Evolutionary conservation across 2,888 invertebrate species (phyloP).

Genomic region (Odontocolon sp.): DNA sequence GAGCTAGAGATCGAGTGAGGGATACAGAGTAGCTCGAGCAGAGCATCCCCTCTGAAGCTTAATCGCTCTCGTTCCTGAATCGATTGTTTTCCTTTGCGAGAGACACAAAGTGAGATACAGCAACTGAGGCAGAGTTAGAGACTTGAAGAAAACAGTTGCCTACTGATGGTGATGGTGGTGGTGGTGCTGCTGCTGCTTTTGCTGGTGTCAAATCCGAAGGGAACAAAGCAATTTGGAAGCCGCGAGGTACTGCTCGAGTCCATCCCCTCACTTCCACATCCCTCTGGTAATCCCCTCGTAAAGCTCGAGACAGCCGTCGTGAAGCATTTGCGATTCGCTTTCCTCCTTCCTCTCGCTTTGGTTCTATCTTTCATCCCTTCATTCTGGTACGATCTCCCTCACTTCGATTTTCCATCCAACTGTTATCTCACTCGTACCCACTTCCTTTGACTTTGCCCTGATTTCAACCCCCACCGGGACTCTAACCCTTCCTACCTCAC

Average conservation of each 20-base stretch:
- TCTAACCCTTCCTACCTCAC: conserved; percentile 8
- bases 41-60: conserved; percentile 14
- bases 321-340: conserved; percentile 38
- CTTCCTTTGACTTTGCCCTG: conserved; percentile 45
- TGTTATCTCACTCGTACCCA: conserved; percentile 21
- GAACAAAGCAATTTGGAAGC: conserved; percentile 60
- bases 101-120: background rate
- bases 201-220: conserved; percentile 57
- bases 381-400: background rate
- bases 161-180: background rate
- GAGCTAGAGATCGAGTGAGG: background rate
- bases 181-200: background rate
- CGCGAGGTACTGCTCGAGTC: conserved; percentile 7
- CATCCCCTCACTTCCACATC: background rate
- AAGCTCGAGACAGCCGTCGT: conserved; percentile 56
- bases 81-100: conserved; percentile 38
- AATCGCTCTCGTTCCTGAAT: conserved; percentile 20
- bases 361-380: background rate
- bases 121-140: background rate
- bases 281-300: conserved; percentile 54
- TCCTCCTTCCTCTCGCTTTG: conserved; percentile 10
- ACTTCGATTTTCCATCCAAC: conserved; percentile 41
- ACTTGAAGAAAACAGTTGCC: conserved; percentile 39
- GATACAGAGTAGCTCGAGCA: conserved; percentile 8
- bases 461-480: conserved; percentile 31